Evolutionary conservation across 2,888 invertebrate genomes (phyloP).

Genomic region (Arrhopalites spinosus): DNA sequence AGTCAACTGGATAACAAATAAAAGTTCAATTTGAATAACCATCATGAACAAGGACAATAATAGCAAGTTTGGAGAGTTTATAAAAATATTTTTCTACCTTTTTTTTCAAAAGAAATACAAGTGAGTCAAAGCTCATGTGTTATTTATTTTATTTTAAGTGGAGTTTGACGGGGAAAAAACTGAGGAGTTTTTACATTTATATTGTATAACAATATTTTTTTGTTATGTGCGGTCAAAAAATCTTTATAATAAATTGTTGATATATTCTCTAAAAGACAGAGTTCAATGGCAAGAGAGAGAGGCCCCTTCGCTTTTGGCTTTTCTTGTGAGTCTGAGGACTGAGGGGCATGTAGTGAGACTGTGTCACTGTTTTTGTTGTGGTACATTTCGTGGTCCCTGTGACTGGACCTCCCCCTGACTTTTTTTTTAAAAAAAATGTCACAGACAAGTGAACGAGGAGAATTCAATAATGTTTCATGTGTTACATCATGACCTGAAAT

Average conservation of each 20-base stretch:
- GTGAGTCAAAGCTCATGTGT: not conserved
- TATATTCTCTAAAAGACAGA: too few relatives aligned
- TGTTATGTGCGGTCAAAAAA: too few relatives aligned
- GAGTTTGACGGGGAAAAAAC: not conserved
- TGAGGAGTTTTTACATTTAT: too few relatives aligned
- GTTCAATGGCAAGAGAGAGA: too few relatives aligned
- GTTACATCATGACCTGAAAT: not conserved
- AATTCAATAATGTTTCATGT: slow-evolving; percentile 12
- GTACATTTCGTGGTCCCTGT: too few relatives aligned
- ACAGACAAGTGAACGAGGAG: not conserved
- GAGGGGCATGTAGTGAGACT: too few relatives aligned
- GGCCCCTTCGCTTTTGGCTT: too few relatives aligned
- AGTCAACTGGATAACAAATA: not conserved
- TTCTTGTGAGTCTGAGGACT: too few relatives aligned
- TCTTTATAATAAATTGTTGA: too few relatives aligned
- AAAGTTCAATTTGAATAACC: slow-evolving; percentile 6
- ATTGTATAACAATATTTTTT: too few relatives aligned
- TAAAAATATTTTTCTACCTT: not conserved
- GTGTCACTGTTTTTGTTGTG: too few relatives aligned
- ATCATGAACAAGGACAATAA: not conserved
- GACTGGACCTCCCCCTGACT: slow-evolving; percentile 5
- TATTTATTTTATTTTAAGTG: slow-evolving; percentile 14
- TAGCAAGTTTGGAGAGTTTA: not conserved
- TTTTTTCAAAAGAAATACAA: not conserved
- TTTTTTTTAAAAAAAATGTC: not conserved